Base-by-base conservation (phyloP, 2,797 vertebrate species). In the Enteromius afrohamiltoni region DNA sequence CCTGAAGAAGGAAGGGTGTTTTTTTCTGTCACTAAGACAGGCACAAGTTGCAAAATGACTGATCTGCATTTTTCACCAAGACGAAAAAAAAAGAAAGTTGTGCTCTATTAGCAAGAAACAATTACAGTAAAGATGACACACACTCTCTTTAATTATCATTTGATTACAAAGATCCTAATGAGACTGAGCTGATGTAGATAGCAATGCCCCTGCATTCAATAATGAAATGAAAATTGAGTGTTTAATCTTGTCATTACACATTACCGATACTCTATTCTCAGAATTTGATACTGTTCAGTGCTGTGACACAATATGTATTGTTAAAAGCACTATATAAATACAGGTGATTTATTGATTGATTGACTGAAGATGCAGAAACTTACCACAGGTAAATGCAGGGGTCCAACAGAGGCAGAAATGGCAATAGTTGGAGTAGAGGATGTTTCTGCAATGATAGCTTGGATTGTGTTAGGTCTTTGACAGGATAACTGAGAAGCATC, bases 41-140 rank as follows among this genome's bases (percentile, higher is more conserved):
- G 92, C 92, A 86, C 93, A 95, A 0, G 93, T 94, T 16, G 94
- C 89, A 86, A 85, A 94, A 83, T 94, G 90, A 82, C 93, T 95
- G 14, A 94, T 92, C 93, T 94, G n/a, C 16, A 83, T 34, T 11
- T 55, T 65, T 70, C 10, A 29, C 51, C 49, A 58, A 73, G 45
- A n/a, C n/a, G n/a, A 55, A 51, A 53, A 81, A 45, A 51, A 7
- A 34, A 5, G 26, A 10, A 19, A 5, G 16, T 16, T 51, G 40
- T 55, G 7, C 45, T 69, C 6, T 16, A 67, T 51, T 51, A 49
- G 55, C n/a, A n/a, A 7, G 40, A 3, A 23, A 23, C 11, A 34
- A 47, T 47, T 1, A 71, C 8, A 34, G 40, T 3, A 21, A 26
- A 62, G 23, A 79, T 34, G 17, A 31, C 31, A 31, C 31, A 31